Conservation (phyloP, 2,113 vertebrate genomes). For the Silurus glanis region DNA sequence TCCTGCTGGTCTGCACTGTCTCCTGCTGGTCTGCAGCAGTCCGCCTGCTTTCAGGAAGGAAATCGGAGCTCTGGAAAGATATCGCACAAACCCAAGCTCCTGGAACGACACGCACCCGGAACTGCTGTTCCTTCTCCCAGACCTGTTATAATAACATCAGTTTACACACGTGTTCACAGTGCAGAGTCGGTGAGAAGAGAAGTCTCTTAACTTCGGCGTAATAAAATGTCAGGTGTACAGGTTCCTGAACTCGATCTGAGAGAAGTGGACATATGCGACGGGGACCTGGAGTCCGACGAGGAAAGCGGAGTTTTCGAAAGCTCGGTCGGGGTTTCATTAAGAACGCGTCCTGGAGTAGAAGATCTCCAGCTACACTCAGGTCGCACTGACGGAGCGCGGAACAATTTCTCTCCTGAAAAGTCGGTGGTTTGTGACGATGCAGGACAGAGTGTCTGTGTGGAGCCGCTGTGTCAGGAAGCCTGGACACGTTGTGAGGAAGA, state of each 20-base stretch:
- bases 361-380: background rate
- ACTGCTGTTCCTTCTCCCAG: conserved; percentile 57
- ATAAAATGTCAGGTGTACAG: conserved; percentile 62
- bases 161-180: background rate
- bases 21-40: conserved; percentile 33
- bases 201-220: background rate
- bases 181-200: background rate
- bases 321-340: conserved; percentile 59
- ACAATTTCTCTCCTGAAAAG: background rate
- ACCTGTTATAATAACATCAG: background rate
- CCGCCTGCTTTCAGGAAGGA: conserved; percentile 55
- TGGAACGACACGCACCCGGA: conserved; percentile 67
- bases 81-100: conserved; percentile 13
- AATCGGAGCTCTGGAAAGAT: conserved; percentile 42
- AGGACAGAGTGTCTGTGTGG: conserved; percentile 13
- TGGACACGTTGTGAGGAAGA: conserved; percentile 46
- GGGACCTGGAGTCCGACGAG: conserved; percentile 55
- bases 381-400: background rate
- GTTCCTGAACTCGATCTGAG: conserved; percentile 62
- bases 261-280: conserved; percentile 73
- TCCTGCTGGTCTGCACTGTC: conserved; percentile 4
- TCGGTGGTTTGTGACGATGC: background rate
- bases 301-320: conserved; percentile 66
- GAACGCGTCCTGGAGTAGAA: conserved; percentile 3
- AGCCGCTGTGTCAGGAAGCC: conserved; percentile 32